Evolutionary conservation across 2,888 invertebrate species (phyloP), one percentile per base, ranked within the genome.

Genomic region (Nipponacmea schrenckii): DNA sequence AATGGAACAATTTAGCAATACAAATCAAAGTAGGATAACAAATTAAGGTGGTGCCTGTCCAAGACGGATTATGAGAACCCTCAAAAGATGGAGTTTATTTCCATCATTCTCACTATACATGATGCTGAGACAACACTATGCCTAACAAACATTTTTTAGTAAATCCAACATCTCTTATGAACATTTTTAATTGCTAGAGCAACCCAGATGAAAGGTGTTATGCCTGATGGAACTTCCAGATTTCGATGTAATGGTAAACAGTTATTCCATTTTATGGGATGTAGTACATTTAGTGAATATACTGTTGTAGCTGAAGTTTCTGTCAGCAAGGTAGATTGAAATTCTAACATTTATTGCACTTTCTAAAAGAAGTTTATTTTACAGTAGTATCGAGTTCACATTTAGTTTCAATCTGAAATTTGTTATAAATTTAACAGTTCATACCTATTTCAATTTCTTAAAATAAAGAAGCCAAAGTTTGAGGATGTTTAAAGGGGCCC

Each of bases 291-390:
- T 79, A 85, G 86, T 75, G 86, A 89, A 77, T 89, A 89, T 80
- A 89, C 89, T 12, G 89, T 89, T 7, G 88, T 87, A n/a, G 87
- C 89, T 31, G 88, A 87, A 70, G 95, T 99, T 86, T 97, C 98
- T 39, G 90, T 98, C n/a, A 93, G 94, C 82, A 98, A 98, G 92
- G 95, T 96, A 84, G 64, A 75, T 63, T 17, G 17, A 8, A 20
- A 56, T 20, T 56, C n/a, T 46, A 46, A 48, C 15, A n/a, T 48
- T 17, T 48, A 48, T 48, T 48, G 48, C 48, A n/a, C n/a, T n/a
- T n/a, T n/a, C n/a, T n/a, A n/a, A n/a, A n/a, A n/a, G n/a, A n/a
- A n/a, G n/a, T n/a, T n/a, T n/a, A n/a, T n/a, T n/a, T n/a, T n/a
- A n/a, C n/a, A n/a, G n/a, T n/a, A 24, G 24, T 17, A 12, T 12